A percentile compares a stretch with the other conserved stretches of the same genome.
Conservation (phyloP, 2,113 vertebrate genomes). For the Silurus glanis region DNA sequence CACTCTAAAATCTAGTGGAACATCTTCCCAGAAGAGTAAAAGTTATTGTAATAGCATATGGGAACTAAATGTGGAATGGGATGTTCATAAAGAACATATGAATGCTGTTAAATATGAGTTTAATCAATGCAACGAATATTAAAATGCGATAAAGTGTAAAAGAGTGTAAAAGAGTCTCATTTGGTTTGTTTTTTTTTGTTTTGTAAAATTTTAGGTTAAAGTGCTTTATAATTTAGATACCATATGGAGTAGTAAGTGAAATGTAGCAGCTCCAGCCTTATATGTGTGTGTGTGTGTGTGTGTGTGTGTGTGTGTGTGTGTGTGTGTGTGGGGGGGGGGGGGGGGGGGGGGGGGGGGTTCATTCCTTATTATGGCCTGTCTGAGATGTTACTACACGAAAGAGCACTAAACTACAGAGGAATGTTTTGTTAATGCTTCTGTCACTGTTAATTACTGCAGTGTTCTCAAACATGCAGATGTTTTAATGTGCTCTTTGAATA, state of each 20-base stretch:
- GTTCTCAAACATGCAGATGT: slow-evolving; percentile 29
- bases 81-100: no score
- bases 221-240: not conserved
- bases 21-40: no score
- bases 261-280: not conserved
- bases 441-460: slow-evolving; percentile 38
- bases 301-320: slow-evolving; percentile 5
- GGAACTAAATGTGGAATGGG: no score
- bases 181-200: not conserved
- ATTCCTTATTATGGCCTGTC: slow-evolving; percentile 1
- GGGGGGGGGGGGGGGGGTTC: no score
- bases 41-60: no score
- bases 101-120: not conserved
- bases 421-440: slow-evolving; percentile 37
- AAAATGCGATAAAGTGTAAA: not conserved
- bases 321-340: not conserved
- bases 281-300: slow-evolving; percentile 11
- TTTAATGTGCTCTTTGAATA: slow-evolving; percentile 38
- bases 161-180: no score
- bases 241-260: slow-evolving; percentile 4
- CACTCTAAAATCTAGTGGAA: no score
- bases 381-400: slow-evolving; percentile 33
- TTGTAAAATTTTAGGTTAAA: not conserved
- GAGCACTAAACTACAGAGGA: slow-evolving; percentile 26
- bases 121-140: not conserved